Evolutionary conservation across 2,888 invertebrate genomes (phyloP).

Genomic region (Melolontha melolontha): DNA sequence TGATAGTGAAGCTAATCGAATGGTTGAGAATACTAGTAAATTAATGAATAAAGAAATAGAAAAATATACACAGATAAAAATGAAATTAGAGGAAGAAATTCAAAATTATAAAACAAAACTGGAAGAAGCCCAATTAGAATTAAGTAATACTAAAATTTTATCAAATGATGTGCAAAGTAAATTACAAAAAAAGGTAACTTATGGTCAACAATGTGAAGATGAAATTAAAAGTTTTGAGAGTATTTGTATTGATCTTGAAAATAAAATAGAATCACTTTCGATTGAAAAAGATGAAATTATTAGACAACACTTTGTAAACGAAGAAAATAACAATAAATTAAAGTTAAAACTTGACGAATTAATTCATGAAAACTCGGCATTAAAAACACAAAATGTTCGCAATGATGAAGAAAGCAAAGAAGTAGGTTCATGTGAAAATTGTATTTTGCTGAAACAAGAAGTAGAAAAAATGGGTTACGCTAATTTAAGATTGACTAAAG

Average conservation of each 20-base stretch:
- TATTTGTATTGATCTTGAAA: conserved; percentile 1
- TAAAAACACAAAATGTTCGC: neutral
- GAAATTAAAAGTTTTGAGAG: conserved; percentile 5
- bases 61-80: conserved; percentile 9
- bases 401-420: neutral
- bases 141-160: neutral
- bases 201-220: conserved; percentile 11
- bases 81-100: conserved; percentile 32
- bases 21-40: conserved; percentile 2
- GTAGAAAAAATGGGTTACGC: conserved; percentile 40
- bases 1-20: conserved; percentile 9
- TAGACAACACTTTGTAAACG: conserved; percentile 11
- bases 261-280: neutral
- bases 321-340: conserved; percentile 28
- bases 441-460: conserved; percentile 27
- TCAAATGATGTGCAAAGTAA: conserved; percentile 1
- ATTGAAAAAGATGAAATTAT: conserved; percentile 11
- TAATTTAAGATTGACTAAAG: conserved; percentile 36
- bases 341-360: conserved; percentile 27
- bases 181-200: conserved; percentile 7
- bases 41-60: conserved; percentile 15
- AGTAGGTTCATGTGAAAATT: conserved; percentile 24
- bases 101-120: conserved; percentile 1
- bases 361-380: conserved; percentile 22
- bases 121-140: conserved; percentile 9